Base-by-base conservation (phyloP, 2,113 vertebrate genomes). In the Cichladusa arquata region DNA sequence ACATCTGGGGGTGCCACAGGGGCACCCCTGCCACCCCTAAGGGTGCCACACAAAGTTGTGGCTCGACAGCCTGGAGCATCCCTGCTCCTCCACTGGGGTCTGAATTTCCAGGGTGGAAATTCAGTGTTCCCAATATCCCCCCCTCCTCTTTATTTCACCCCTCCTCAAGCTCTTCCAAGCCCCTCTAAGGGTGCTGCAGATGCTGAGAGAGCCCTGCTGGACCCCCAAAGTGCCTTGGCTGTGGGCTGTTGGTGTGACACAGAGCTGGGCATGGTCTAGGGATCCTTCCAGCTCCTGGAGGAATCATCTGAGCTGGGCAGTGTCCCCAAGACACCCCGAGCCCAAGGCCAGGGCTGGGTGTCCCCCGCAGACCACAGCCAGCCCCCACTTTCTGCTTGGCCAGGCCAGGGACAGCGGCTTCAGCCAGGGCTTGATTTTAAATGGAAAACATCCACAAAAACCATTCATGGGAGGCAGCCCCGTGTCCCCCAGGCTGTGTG, bases 401-500 rank as follows among this genome's bases (percentile, higher is more conserved):
- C 42, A 11, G n/a, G 48, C 48, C 1, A 0, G 66, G 31, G 2
- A 19, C 7, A 47, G 53, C 18, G 0, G 6, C 82, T 50, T 2
- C 3, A 4, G 48, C 44, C 1, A 1, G 66, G 40, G 64, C 45
- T 65, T 0, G 64, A 7, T 26, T 81, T 42, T 10, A n/a, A 29
- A 57, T 6, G 22, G 34, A 34, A 95, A 61, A 0, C 28, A 54
- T 1, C 31, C 7, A 0, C 2, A 45, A 31, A 62, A 57, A 12
- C 0, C 31, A 7, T 23, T 8, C 23, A 0, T 0, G 6, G 87
- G 10, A 61, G 3, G 3, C 57, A 76, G 9, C n/a, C 36, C 40
- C 4, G 1, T 0, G 28, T 17, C 14, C 70, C 70, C 12, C 8
- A 0, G 45, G 61, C 3, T 20, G 14, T 0, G 1, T 24, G 61